Percentiles rank a stretch among this genome's conserved stretches.
Conservation (phyloP, 2,888 invertebrate genomes). For the Oxystoma pomonae region DNA sequence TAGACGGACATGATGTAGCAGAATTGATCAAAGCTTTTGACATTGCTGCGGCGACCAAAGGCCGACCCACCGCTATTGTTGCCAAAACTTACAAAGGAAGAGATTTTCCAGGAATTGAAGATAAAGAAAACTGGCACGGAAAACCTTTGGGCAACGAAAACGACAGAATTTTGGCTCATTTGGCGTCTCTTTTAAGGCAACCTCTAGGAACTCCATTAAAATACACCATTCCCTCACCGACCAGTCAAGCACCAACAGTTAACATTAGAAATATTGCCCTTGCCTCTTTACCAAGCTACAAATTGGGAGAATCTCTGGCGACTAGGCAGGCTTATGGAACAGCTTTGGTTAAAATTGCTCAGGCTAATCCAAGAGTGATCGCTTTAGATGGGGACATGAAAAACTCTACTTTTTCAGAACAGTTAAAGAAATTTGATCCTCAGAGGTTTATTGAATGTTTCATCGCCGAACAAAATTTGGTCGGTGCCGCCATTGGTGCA, state of each 20-base stretch:
- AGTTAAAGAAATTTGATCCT: constrained; percentile 69
- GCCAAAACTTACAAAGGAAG: constrained; percentile 97
- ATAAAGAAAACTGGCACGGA: constrained; percentile 95
- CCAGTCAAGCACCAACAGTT: constrained; percentile 56
- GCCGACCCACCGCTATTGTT: constrained; percentile 85
- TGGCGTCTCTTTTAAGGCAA: constrained; percentile 64
- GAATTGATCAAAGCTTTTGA: constrained; percentile 86
- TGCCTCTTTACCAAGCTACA: constrained; percentile 77
- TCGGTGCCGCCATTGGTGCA: constrained; percentile 92
- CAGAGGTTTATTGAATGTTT: constrained; percentile 91
- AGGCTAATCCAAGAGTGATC: constrained; percentile 73
- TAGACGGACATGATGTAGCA: constrained; percentile 94
- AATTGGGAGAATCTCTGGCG: constrained; percentile 70
- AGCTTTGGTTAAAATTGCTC: constrained; percentile 82
- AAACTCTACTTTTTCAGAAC: constrained; percentile 96
- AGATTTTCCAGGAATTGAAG: constrained; percentile 84
- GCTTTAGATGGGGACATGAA: constrained; percentile 97
- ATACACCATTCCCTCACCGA: constrained; percentile 54
- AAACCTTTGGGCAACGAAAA: constrained; percentile 86
- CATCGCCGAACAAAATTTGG: constrained; percentile 98
- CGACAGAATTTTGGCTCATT: constrained; percentile 62
- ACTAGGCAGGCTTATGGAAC: constrained; percentile 92
- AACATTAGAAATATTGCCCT: constrained; percentile 67
- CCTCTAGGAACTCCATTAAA: constrained; percentile 54
- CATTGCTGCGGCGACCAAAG: constrained; percentile 66